Percentiles rank a stretch among this genome's conserved stretches.
phyloP scores from a whole-genome alignment of 2,888 invertebrate species.

The Drosophila paracracens region DNA sequence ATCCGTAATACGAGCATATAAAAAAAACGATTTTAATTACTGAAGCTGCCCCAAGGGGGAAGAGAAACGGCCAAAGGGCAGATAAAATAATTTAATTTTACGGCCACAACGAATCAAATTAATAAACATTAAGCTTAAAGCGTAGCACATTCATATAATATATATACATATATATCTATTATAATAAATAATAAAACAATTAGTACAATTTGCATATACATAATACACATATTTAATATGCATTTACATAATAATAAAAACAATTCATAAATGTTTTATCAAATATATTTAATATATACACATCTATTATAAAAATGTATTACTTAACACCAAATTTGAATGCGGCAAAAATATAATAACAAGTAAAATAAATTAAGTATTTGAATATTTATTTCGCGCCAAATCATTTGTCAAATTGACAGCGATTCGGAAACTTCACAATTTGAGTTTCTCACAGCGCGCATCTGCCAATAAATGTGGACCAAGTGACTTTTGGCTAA shows the following conservation, averaged over 20 bases:
- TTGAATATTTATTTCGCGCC: neutral
- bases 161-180: neutral
- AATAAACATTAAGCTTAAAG: constrained; percentile 5
- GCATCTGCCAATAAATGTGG: constrained; percentile 43
- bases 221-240: neutral
- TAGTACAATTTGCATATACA: too few relatives aligned
- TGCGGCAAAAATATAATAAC: neutral
- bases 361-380: neutral
- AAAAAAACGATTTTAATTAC: constrained; percentile 81
- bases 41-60: constrained; percentile 59
- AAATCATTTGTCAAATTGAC: constrained; percentile 41
- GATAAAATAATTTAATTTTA: constrained; percentile 34
- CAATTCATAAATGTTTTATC: neutral
- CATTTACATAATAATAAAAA: neutral
- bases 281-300: neutral
- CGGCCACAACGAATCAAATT: constrained; percentile 8
- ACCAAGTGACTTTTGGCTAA: constrained; percentile 59
- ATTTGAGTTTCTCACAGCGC: constrained; percentile 43
- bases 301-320: neutral
- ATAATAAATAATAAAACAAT: too few relatives aligned
- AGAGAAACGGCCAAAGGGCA: constrained; percentile 8
- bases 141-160: neutral
- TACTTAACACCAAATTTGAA: neutral
- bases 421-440: constrained; percentile 17
- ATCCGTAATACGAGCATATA: constrained; percentile 71